Percentiles rank a stretch among this genome's conserved stretches.
Evolutionary conservation across 2,888 invertebrate species (phyloP).

Genomic region (Protula sp.): DNA sequence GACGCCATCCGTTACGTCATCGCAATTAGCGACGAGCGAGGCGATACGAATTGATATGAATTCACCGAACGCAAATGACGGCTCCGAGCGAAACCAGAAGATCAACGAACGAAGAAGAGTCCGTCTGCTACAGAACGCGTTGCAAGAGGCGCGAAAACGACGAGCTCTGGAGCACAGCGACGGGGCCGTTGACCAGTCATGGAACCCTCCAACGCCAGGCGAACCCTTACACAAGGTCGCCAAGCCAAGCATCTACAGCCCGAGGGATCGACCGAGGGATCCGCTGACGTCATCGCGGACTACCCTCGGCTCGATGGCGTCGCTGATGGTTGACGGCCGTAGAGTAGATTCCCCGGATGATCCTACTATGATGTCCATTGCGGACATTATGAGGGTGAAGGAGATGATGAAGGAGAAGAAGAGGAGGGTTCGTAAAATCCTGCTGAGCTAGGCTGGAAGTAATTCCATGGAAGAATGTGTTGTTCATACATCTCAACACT

Average conservation of each 20-base stretch:
- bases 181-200: too few species aligned
- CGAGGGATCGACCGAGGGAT: background rate
- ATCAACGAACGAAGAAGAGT: background rate
- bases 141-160: background rate
- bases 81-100: too few species aligned
- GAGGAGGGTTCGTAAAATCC: constrained; percentile 1
- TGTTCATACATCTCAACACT: too few species aligned
- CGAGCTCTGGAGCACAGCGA: background rate
- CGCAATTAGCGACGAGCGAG: background rate
- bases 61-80: background rate
- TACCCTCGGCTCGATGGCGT: background rate
- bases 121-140: background rate
- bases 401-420: constrained; percentile 12
- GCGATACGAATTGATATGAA: background rate
- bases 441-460: background rate
- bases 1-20: too few species aligned
- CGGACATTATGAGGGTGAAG: constrained; percentile 16
- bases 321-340: background rate
- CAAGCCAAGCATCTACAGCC: too few species aligned
- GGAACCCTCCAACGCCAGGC: too few species aligned
- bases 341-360: background rate
- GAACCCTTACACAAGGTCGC: too few species aligned
- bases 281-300: background rate
- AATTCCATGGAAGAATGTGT: too few species aligned
- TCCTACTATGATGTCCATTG: constrained; percentile 10